A percentile compares a stretch with the other conserved stretches of the same genome.
Evolutionary conservation across 1,140 invertebrate genomes (phyloP).

Genomic region (Armadillidium nasatum): DNA sequence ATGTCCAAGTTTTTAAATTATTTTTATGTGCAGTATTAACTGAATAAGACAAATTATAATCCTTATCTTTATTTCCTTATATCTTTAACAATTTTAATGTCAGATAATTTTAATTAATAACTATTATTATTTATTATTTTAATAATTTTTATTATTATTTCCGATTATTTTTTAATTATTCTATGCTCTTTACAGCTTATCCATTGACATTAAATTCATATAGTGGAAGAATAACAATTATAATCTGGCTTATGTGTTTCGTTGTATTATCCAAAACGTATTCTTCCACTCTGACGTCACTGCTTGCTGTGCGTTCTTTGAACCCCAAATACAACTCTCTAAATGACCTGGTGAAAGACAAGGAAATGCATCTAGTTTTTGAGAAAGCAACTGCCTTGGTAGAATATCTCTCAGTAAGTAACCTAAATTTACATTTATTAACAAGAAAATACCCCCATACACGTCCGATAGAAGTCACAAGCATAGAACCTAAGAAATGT

Average conservation of each 20-base stretch:
- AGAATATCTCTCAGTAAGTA: slow-evolving; percentile 39
- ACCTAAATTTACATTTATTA: neutral
- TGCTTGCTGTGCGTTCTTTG: slow-evolving; percentile 39
- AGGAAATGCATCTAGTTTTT: slow-evolving; percentile 35
- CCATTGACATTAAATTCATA: neutral
- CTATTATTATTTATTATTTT: too few species aligned
- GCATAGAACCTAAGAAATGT: too few species aligned
- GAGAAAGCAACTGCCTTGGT: slow-evolving; percentile 42
- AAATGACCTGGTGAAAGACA: slow-evolving; percentile 34
- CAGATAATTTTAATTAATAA: too few species aligned
- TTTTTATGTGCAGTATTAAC: too few species aligned
- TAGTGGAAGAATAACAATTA: slow-evolving; percentile 29
- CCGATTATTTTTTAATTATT: neutral
- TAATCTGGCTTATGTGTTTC: slow-evolving; percentile 26
- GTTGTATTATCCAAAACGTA: slow-evolving; percentile 33
- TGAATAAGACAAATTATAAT: too few species aligned
- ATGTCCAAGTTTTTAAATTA: too few species aligned
- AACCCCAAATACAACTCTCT: slow-evolving; percentile 36
- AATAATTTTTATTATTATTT: too few species aligned
- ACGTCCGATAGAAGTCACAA: too few species aligned
- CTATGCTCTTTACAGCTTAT: slow-evolving; percentile 3
- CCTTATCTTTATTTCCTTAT: too few species aligned
- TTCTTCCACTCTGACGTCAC: slow-evolving; percentile 39
- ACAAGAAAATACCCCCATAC: neutral
- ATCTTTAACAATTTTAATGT: too few species aligned